Base-by-base conservation (phyloP, 1,140 invertebrate species). In the Arctopsyche grandis region DNA sequence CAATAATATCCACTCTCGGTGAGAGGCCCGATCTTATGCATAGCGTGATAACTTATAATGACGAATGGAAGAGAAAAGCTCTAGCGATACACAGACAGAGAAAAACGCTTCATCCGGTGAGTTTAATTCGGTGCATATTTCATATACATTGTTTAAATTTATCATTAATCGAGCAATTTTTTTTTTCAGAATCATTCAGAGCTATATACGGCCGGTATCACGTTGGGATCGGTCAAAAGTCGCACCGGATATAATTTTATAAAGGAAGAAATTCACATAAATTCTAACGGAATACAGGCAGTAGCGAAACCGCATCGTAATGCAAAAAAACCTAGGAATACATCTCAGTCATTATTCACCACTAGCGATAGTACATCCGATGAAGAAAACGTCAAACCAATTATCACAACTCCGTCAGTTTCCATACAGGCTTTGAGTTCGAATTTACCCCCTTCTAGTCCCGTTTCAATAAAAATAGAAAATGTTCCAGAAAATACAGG, bases 101-200 rank as follows among this genome's bases (percentile, higher is more conserved):
- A 12, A 69, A 66, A 44, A 26, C 46, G 22, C 43, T 70, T 10
- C 77, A 79, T 38, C 74, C 79, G 26, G 79, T 80, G 56, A 16
- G 5, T 22, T 9, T 4, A 19, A 60, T 78, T 46, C 29, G 14
- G 29, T n/a, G 16, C 10, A 43, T 22, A 52, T 69, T 26, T 52
- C 48, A 21, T 78, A 26, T 12, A 16, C 58, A 22, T n/a, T n/a
- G n/a, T n/a, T n/a, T n/a, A n/a, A n/a, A n/a, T n/a, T n/a, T n/a
- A n/a, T n/a, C n/a, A n/a, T n/a, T n/a, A n/a, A n/a, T n/a, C n/a
- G n/a, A n/a, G n/a, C n/a, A n/a, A n/a, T n/a, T n/a, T n/a, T n/a
- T n/a, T n/a, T n/a, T 86, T 87, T 38, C 69, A 89, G 88, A 87
- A 85, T 80, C 85, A 88, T 81, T 86, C 87, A 77, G 88, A 88